Base-by-base conservation (phyloP, 2,888 invertebrate genomes). In the Volucella bombylans region DNA sequence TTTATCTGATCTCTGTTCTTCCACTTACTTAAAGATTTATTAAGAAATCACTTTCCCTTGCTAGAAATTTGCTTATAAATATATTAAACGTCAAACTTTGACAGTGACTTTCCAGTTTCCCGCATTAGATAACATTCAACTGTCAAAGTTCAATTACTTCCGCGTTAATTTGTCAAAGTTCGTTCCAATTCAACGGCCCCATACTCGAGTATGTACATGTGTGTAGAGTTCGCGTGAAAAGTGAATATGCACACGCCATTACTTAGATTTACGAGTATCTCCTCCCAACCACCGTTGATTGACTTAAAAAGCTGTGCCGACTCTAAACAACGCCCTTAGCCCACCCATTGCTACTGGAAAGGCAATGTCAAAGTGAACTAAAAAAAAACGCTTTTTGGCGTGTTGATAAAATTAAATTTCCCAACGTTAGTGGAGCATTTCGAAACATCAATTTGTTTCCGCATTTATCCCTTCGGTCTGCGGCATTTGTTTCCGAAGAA, bases 381-480 rank as follows among this genome's bases (percentile, higher is more conserved):
- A 38, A 45, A 61, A 76, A 50, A 41, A 31, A 4, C 6, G 1
- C 31, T 31, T 1, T 76, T 76, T 52, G 43, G 11, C 59, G 76
- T 76, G 59, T 76, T 76, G 57, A 61, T 52, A 52, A 23, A 77
- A 68, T 39, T 14, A 67, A 67, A 67, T 67, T 59, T 76, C 68
- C 47, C 41, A 39, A 52, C 54, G 14, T 69, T 69, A 77, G 65
- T 77, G 39, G 43, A 69, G 77, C 68, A 68, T 69, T 62, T 54
- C 77, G 38, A 61, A 59, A 62, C 61, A 62, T 54, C 52, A 77
- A 77, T 77, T 77, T 68, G 77, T 62, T 41, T 14, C 67, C 61
- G 77, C 31, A 62, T 61, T 62, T 77, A 61, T 67, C 10, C 12
- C 45, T 41, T 2, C 2, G 18, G 39, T 4, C 62, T 31, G 31